phyloP scores from a whole-genome alignment of 2,797 vertebrate genomes.

The Sebastes miniatus region DNA sequence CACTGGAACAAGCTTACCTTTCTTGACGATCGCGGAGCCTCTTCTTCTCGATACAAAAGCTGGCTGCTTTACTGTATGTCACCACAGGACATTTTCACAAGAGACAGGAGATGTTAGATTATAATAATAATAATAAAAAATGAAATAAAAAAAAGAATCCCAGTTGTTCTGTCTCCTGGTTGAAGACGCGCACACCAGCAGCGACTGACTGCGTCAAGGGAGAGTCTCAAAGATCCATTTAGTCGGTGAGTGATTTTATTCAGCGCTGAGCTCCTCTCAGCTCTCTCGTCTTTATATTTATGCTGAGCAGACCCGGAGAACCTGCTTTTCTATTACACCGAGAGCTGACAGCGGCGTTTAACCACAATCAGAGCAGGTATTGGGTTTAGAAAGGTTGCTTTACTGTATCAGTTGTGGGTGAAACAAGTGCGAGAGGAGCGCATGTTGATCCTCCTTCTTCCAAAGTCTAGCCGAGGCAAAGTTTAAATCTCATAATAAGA shows the following conservation, averaged over 20 bases:
- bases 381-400: background rate
- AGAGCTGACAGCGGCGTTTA: slow-evolving; percentile 77
- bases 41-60: slow-evolving; percentile 68
- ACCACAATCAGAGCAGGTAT: slow-evolving; percentile 60
- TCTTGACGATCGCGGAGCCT: slow-evolving; percentile 60
- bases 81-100: slow-evolving; percentile 67
- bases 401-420: slow-evolving; percentile 52
- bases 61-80: slow-evolving; percentile 63
- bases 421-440: slow-evolving; percentile 58
- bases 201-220: slow-evolving; percentile 83
- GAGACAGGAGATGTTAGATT: slow-evolving; percentile 33
- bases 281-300: slow-evolving; percentile 67
- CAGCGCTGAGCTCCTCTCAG: slow-evolving; percentile 71
- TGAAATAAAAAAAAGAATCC: slow-evolving; percentile 67
- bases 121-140: background rate
- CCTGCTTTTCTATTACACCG: slow-evolving; percentile 63
- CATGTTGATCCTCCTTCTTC: slow-evolving; percentile 71
- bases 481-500: slow-evolving; percentile 86
- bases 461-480: slow-evolving; percentile 73
- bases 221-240: slow-evolving; percentile 84
- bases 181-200: slow-evolving; percentile 60
- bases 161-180: slow-evolving; percentile 58
- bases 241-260: slow-evolving; percentile 80
- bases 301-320: slow-evolving; percentile 70
- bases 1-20: slow-evolving; percentile 73